A percentile compares a stretch with the other conserved stretches of the same genome.
These are phyloP conservation scores for Prolemur simus DNA, from an alignment of 2,113 vertebrate species.

Conservation along the genomic window DNA sequence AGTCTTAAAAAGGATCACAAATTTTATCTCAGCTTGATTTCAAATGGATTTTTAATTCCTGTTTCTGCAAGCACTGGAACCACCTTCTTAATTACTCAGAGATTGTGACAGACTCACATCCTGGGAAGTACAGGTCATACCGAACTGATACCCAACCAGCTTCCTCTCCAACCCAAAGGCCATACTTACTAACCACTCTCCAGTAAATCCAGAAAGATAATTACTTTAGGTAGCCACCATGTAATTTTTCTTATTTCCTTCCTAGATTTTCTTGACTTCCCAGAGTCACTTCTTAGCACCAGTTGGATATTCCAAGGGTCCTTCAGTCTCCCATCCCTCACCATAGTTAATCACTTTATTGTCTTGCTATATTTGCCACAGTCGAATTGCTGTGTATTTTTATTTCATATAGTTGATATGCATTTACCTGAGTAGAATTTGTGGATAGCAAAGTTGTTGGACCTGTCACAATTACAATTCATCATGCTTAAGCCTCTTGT, in stretches of 20 bases:
- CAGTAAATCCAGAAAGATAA: background rate
- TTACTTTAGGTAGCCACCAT: background rate
- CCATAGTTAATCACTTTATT: background rate
- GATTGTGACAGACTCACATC: background rate
- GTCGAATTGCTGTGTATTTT: constrained; percentile 26
- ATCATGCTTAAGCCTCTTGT: constrained; percentile 21
- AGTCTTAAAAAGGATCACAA: background rate
- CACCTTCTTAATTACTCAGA: background rate
- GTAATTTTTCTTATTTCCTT: background rate
- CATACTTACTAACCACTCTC: background rate
- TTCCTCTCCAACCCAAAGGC: background rate
- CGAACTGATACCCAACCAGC: background rate
- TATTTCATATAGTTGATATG: background rate
- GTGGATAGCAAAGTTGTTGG: background rate
- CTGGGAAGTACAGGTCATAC: background rate
- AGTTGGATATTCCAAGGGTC: background rate
- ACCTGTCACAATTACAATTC: constrained; percentile 38
- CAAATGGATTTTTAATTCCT: background rate
- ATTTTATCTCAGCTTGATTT: background rate
- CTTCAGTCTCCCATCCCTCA: background rate
- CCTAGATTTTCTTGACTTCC: background rate
- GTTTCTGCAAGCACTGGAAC: background rate
- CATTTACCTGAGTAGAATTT: constrained; percentile 9
- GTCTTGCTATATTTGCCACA: background rate
- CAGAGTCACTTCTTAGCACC: background rate